Evolutionary conservation across 2,797 vertebrate genomes (phyloP).

Genomic region (Oceanodroma leucorhoa): DNA sequence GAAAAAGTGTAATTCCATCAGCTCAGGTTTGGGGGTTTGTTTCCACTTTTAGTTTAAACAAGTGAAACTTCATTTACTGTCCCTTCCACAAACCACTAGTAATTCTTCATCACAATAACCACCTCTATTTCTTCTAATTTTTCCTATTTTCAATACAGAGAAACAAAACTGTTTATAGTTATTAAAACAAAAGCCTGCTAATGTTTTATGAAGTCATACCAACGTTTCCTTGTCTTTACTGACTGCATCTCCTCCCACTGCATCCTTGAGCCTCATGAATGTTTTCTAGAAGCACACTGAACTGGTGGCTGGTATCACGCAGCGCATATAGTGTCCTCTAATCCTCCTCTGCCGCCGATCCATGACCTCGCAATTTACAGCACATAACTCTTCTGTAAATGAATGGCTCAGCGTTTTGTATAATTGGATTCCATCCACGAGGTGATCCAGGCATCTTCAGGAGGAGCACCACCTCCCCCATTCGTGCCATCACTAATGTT

Average conservation of each 20-base stretch:
- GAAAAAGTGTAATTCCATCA: neutral
- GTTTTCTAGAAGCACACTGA: neutral
- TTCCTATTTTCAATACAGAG: neutral
- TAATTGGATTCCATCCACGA: neutral
- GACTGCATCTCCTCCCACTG: neutral
- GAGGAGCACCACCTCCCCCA: neutral
- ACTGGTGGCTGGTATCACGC: neutral
- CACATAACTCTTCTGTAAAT: neutral
- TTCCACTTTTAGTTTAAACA: neutral
- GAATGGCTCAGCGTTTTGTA: neutral
- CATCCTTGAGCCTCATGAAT: neutral
- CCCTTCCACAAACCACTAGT: neutral
- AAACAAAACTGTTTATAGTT: neutral
- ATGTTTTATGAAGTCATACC: neutral
- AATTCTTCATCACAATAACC: neutral
- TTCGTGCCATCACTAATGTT: rapidly evolving
- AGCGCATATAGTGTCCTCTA: neutral
- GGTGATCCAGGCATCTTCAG: neutral
- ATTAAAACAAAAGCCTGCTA: neutral
- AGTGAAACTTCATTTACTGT: neutral
- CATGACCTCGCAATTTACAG: neutral
- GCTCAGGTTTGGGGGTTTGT: neutral
- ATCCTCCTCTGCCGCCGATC: neutral
- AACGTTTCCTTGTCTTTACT: neutral
- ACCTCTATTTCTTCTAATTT: neutral